phyloP scores from a whole-genome alignment of 1,140 invertebrate genomes.

The Camponotus floridanus region DNA sequence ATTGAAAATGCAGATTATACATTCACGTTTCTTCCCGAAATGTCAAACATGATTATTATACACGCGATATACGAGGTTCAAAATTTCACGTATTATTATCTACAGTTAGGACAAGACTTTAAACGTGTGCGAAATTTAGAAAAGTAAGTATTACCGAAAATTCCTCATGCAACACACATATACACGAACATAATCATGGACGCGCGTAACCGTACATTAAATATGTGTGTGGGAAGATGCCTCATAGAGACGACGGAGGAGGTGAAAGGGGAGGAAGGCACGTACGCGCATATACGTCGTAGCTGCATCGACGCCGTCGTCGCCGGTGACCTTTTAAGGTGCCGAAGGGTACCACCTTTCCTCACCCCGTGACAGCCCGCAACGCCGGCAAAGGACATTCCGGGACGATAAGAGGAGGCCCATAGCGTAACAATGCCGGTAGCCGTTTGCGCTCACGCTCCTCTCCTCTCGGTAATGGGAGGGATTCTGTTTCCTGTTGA shows the following conservation, averaged over 20 bases:
- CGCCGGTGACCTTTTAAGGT: slow-evolving; percentile 69
- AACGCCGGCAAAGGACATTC: slow-evolving; percentile 58
- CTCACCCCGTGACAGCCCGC: slow-evolving; percentile 13
- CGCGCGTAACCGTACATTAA: slow-evolving; percentile 47
- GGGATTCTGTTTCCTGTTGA: slow-evolving; percentile 80
- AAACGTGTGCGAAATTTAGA: not conserved
- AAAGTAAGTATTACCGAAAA: slow-evolving; percentile 28
- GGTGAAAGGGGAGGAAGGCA: slow-evolving; percentile 39
- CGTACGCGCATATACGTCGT: slow-evolving; percentile 21
- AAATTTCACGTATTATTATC: not conserved
- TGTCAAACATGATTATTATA: not conserved
- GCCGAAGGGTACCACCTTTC: slow-evolving; percentile 70
- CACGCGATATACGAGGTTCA: not conserved
- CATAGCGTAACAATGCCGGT: slow-evolving; percentile 77
- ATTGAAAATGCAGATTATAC: not conserved
- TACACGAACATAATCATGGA: not conserved
- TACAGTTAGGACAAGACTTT: not conserved
- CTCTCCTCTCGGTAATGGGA: slow-evolving; percentile 70
- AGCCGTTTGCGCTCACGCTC: slow-evolving; percentile 54
- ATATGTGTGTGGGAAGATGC: slow-evolving; percentile 35
- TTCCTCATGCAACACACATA: not conserved
- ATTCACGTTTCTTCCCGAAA: not conserved
- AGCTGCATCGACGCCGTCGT: slow-evolving; percentile 52
- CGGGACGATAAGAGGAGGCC: slow-evolving; percentile 65
- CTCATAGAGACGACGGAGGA: slow-evolving; percentile 20